phyloP scores from a whole-genome alignment of 1,140 invertebrate genomes.

The Camponotus floridanus region DNA sequence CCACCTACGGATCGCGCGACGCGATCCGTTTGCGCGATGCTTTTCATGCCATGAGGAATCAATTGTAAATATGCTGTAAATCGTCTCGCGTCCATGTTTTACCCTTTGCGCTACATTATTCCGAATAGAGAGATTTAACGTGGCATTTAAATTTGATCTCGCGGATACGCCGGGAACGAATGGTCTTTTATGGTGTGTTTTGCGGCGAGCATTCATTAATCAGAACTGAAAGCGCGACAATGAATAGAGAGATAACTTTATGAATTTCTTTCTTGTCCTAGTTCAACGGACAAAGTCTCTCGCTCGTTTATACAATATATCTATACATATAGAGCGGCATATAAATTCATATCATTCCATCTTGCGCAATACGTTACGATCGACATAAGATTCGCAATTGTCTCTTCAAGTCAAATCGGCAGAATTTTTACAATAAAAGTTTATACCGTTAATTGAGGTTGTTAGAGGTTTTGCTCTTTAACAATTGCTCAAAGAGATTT shows the following conservation, averaged over 20 bases:
- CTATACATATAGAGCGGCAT: not conserved
- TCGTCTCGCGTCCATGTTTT: not conserved
- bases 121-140: not conserved
- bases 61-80: not conserved
- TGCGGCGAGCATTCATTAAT: constrained; percentile 5
- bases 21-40: not conserved
- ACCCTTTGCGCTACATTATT: not conserved
- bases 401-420: not conserved
- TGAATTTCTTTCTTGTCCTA: constrained; percentile 17
- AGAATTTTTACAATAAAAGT: not conserved
- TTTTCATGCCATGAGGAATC: not conserved
- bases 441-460: not conserved
- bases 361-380: constrained; percentile 4
- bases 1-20: not conserved
- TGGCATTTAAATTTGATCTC: not conserved
- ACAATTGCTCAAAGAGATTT: not conserved
- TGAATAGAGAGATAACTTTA: constrained; percentile 18
- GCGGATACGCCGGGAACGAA: not conserved
- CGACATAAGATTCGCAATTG: not conserved
- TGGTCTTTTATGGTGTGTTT: not conserved
- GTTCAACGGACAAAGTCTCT: constrained; percentile 1
- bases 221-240: constrained; percentile 24
- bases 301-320: no score
- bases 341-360: constrained; percentile 17
- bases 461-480: not conserved